Percentiles rank a stretch among this genome's conserved stretches.
These are phyloP conservation scores for Meles meles DNA, from an alignment of 2,113 vertebrate species.

Conservation along the genomic window DNA sequence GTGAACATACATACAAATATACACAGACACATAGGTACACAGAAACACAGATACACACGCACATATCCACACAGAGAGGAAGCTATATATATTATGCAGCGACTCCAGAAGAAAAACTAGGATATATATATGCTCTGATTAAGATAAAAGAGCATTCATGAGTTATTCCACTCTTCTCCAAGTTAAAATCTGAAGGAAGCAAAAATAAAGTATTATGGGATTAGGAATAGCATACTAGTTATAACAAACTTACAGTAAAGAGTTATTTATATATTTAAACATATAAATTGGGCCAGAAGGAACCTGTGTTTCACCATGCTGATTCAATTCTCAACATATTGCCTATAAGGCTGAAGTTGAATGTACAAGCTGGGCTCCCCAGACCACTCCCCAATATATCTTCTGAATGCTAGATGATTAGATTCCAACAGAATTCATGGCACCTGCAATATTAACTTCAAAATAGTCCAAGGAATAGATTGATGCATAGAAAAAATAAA, in stretches of 20 bases:
- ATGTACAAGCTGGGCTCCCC: not conserved
- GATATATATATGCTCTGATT: not conserved
- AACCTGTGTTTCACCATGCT: not conserved
- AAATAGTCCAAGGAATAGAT: constrained; percentile 60
- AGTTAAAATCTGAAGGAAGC: constrained; percentile 25
- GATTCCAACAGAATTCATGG: constrained; percentile 48
- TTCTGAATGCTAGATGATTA: constrained; percentile 43
- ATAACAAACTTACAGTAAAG: not conserved
- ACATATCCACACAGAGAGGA: not conserved
- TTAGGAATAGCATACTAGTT: not conserved
- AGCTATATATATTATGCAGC: not conserved
- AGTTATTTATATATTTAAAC: constrained; percentile 42
- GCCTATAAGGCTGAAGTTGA: not conserved
- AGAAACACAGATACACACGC: not conserved
- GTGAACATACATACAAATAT: not conserved
- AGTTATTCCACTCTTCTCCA: constrained; percentile 7
- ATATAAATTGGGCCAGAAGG: not conserved
- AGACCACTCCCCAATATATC: not conserved
- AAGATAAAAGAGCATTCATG: not conserved
- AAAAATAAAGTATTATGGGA: constrained; percentile 36
- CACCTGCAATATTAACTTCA: constrained; percentile 59
- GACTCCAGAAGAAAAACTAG: constrained; percentile 28
- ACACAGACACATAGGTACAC: not conserved
- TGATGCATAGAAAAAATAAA: constrained; percentile 57
- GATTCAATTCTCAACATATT: not conserved